Percentiles rank a stretch among this genome's conserved stretches.
Conservation (phyloP, 2,797 vertebrate species). For the Alca torda region DNA sequence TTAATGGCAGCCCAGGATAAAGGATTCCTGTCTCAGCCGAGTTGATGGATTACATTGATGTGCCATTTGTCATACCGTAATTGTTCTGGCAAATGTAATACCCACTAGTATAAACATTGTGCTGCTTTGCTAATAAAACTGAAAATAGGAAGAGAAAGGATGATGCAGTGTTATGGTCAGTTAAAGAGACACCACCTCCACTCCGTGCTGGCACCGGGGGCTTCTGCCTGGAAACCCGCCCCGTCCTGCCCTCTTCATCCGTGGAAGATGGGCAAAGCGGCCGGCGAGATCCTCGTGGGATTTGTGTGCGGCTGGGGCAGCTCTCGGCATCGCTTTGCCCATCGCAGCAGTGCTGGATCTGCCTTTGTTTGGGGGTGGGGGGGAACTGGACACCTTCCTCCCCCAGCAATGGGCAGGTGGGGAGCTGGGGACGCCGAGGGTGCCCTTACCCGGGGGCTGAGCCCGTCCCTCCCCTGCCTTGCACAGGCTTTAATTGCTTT, state of each 20-base stretch:
- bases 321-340: rapidly evolving
- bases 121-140: slow-evolving; percentile 95
- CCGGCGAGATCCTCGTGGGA: rapidly evolving
- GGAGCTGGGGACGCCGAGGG: rapidly evolving
- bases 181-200: slow-evolving; percentile 81
- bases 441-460: rapidly evolving
- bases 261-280: background rate
- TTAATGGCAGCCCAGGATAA: slow-evolving; percentile 95
- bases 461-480: background rate
- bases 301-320: rapidly evolving
- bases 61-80: slow-evolving; percentile 99
- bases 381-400: rapidly evolving
- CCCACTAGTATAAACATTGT: slow-evolving; percentile 98
- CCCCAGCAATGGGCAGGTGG: rapidly evolving
- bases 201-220: slow-evolving; percentile 55
- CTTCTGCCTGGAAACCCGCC: background rate
- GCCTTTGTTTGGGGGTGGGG: background rate
- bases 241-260: background rate
- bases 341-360: background rate
- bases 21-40: slow-evolving; percentile 97
- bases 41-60: slow-evolving; percentile 99
- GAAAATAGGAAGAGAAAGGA: slow-evolving; percentile 89
- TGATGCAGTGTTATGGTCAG: slow-evolving; percentile 86
- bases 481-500: background rate
- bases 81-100: slow-evolving; percentile 99